These are phyloP conservation scores for Bubo bubo DNA, from an alignment of 2,113 vertebrate genomes.

Conservation along the genomic window DNA sequence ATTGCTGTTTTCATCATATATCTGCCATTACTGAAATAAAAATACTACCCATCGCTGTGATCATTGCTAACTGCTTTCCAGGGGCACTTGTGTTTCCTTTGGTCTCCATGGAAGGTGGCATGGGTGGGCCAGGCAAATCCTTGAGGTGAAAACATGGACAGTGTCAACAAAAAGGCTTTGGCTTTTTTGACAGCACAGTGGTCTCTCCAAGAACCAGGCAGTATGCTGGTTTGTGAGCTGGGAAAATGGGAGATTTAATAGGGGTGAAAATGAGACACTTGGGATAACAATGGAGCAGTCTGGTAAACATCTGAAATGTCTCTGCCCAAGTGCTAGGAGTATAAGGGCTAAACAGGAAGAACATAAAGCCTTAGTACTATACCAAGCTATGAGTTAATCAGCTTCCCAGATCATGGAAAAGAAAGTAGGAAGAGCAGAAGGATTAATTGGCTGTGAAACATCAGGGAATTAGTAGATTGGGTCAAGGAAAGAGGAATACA, in stretches of 20 bases:
- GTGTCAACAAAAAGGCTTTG: background rate
- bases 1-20: background rate
- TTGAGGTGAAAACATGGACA: background rate
- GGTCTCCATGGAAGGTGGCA: background rate
- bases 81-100: background rate
- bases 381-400: slow-evolving; percentile 40
- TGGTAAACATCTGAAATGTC: slow-evolving; percentile 51
- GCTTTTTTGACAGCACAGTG: background rate
- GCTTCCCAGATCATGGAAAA: slow-evolving; percentile 50
- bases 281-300: slow-evolving; percentile 12
- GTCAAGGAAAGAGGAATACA: slow-evolving; percentile 24
- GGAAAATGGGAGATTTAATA: slow-evolving; percentile 56
- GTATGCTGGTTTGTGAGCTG: background rate
- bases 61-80: background rate
- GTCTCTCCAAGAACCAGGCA: slow-evolving; percentile 22
- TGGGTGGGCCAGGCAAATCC: background rate
- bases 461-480: slow-evolving; percentile 37
- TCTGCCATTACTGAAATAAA: background rate
- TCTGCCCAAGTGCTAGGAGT: slow-evolving; percentile 3
- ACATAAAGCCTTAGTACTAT: slow-evolving; percentile 33
- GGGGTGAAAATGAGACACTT: slow-evolving; percentile 45
- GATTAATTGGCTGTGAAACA: slow-evolving; percentile 63
- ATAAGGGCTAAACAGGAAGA: slow-evolving; percentile 37
- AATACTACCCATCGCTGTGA: background rate
- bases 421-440: slow-evolving; percentile 38